Percentiles rank a stretch among this genome's conserved stretches.
Evolutionary conservation across 2,113 vertebrate genomes (phyloP).

Genomic region (Rhea pennata): DNA sequence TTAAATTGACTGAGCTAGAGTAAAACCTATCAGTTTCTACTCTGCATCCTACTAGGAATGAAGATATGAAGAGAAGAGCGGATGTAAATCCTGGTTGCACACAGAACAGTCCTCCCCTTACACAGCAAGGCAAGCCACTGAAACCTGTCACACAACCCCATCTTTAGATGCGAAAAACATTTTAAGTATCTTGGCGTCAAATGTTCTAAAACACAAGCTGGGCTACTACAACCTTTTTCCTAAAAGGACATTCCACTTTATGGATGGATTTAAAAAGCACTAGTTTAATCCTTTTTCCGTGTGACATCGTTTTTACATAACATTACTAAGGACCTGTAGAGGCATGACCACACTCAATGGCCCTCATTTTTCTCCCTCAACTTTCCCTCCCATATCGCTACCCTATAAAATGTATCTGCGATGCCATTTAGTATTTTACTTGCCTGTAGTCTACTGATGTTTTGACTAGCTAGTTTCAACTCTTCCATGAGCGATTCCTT

Average conservation of each 20-base stretch:
- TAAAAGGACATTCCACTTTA: not conserved
- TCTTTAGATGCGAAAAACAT: not conserved
- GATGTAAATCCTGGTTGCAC: not conserved
- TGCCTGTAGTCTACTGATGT: slow-evolving; percentile 93
- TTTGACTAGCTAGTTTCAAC: slow-evolving; percentile 86
- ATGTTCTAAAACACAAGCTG: not conserved
- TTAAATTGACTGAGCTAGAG: not conserved
- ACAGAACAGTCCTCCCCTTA: not conserved
- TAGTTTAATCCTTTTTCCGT: not conserved
- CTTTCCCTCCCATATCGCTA: not conserved
- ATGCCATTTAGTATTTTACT: not conserved
- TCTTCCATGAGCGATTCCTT: slow-evolving; percentile 86
- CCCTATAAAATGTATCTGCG: not conserved
- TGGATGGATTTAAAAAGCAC: not conserved
- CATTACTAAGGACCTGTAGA: not conserved
- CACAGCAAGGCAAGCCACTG: not conserved
- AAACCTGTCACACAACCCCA: not conserved
- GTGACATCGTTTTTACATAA: not conserved
- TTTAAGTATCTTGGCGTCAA: not conserved
- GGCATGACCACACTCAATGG: not conserved
- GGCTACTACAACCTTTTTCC: not conserved
- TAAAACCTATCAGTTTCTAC: not conserved
- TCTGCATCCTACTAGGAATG: not conserved
- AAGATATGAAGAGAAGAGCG: not conserved
- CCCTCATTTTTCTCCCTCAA: not conserved